Evolutionary conservation across 2,113 vertebrate genomes (phyloP).

Genomic region (Psilopogon haemacephalus): DNA sequence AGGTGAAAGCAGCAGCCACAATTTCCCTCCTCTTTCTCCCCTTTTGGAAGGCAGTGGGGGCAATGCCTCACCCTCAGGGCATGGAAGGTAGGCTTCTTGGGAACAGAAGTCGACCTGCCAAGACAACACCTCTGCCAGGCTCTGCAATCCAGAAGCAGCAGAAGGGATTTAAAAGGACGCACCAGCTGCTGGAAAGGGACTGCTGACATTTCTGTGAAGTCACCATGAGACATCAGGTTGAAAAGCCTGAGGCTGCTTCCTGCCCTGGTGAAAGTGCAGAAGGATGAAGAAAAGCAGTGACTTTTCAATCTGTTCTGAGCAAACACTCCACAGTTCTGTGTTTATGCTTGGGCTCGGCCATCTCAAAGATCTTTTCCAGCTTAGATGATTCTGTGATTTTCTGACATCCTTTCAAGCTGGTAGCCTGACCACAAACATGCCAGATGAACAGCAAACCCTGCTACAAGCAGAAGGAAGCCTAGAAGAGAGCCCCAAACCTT

Average conservation of each 20-base stretch:
- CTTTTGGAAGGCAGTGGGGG: neutral
- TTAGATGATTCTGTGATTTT: neutral
- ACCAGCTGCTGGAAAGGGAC: neutral
- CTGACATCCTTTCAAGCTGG: neutral
- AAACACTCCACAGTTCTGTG: neutral
- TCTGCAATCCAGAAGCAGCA: neutral
- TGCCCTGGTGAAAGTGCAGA: neutral
- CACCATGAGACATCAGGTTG: fast-evolving
- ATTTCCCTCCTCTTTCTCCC: neutral
- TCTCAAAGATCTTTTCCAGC: neutral
- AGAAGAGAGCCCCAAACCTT: neutral
- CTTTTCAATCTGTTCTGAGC: neutral
- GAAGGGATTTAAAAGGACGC: neutral
- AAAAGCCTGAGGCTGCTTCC: neutral
- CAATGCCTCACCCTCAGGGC: neutral
- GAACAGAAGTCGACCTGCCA: neutral
- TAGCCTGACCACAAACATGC: neutral
- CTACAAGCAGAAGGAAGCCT: neutral
- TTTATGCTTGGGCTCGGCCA: neutral
- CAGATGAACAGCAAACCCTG: neutral
- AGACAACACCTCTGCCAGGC: neutral
- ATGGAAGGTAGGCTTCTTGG: neutral
- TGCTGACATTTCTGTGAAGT: neutral
- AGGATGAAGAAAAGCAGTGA: neutral
- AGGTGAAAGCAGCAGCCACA: neutral